These are phyloP conservation scores for Melanotus villosus DNA, from an alignment of 2,888 invertebrate species.

Conservation along the genomic window DNA sequence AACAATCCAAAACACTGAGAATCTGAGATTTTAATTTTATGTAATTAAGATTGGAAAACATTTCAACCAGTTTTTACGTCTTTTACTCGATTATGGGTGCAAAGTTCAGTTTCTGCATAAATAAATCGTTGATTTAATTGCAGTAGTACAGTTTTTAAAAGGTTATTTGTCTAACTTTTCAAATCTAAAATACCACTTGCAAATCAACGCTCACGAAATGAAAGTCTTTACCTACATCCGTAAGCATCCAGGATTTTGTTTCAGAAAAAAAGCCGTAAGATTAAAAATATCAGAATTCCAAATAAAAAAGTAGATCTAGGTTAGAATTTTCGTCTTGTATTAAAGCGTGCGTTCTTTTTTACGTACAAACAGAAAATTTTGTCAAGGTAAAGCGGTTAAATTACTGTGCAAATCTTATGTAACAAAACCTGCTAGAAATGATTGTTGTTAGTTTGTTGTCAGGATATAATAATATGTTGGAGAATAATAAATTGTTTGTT, in stretches of 20 bases:
- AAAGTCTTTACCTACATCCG: too few relatives aligned
- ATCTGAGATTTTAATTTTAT: too few relatives aligned
- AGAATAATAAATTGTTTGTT: not conserved
- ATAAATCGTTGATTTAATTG: not conserved
- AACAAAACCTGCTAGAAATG: not conserved
- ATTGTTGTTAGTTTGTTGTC: not conserved
- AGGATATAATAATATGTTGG: not conserved
- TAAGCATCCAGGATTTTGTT: too few relatives aligned
- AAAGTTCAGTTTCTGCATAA: slow-evolving; percentile 1
- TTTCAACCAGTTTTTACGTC: not conserved
- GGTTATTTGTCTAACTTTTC: not conserved
- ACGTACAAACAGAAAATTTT: not conserved
- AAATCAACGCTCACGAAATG: too few relatives aligned
- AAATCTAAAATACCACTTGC: too few relatives aligned
- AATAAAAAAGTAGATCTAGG: too few relatives aligned
- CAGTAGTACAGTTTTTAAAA: not conserved
- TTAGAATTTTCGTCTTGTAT: not conserved
- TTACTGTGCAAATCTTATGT: slow-evolving; percentile 6
- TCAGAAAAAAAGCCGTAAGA: too few relatives aligned
- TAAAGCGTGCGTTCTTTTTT: not conserved
- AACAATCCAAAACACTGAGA: too few relatives aligned
- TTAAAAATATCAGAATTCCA: too few relatives aligned
- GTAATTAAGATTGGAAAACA: too few relatives aligned
- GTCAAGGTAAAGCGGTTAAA: slow-evolving; percentile 7
- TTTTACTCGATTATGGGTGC: not conserved